A percentile compares a stretch with the other conserved stretches of the same genome.
Evolutionary conservation across 2,888 invertebrate genomes (phyloP).

Genomic region (Byasa hedistus): DNA sequence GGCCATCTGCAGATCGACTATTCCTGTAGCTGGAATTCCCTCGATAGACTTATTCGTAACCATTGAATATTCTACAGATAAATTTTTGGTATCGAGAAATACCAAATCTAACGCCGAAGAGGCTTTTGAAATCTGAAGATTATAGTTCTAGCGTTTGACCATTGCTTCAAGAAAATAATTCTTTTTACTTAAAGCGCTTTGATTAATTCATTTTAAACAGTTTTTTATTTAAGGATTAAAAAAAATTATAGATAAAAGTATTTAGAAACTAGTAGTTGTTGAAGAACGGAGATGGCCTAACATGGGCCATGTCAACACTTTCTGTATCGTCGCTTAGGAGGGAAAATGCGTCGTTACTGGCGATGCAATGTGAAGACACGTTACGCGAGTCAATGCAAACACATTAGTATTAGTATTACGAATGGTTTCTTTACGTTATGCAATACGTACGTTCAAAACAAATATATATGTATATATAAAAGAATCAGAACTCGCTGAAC

Average conservation of each 20-base stretch:
- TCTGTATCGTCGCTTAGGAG: constrained; percentile 8
- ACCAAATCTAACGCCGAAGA: background rate
- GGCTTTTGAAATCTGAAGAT: background rate
- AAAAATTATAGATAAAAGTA: background rate
- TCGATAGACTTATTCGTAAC: constrained; percentile 86
- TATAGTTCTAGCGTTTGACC: constrained; percentile 20
- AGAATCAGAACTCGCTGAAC: background rate
- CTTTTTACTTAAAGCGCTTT: background rate
- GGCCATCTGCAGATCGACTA: constrained; percentile 91
- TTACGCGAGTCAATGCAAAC: constrained; percentile 21
- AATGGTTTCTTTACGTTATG: constrained; percentile 17
- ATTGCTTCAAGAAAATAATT: background rate
- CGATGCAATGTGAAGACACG: constrained; percentile 14
- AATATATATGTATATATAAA: background rate
- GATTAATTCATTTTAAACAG: background rate
- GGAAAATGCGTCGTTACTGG: constrained; percentile 11
- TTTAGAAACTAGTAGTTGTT: background rate
- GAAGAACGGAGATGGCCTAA: background rate
- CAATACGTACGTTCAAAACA: constrained; percentile 14
- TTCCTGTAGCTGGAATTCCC: constrained; percentile 89
- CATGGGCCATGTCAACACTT: constrained; percentile 15
- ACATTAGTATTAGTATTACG: constrained; percentile 22
- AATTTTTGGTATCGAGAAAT: background rate
- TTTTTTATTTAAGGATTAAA: background rate
- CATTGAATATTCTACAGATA: constrained; percentile 42